Evolutionary conservation across 2,113 vertebrate species (phyloP).

Genomic region (Malurus alboscapulatus): DNA sequence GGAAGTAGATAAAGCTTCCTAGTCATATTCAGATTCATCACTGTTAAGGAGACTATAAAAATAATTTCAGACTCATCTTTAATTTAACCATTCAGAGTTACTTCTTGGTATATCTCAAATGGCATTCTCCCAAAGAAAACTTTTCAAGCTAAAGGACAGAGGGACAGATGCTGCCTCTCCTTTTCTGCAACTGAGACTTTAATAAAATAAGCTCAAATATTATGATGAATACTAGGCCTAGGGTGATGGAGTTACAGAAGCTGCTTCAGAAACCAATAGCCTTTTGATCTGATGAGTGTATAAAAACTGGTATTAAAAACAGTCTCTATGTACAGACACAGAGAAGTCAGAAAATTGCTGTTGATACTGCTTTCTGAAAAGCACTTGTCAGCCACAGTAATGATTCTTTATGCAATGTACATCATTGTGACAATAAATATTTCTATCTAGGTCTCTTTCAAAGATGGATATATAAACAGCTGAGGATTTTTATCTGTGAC

Average conservation of each 20-base stretch:
- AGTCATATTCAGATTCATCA: neutral
- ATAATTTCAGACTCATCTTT: neutral
- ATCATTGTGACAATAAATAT: neutral
- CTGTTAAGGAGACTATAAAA: neutral
- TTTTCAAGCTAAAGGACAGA: neutral
- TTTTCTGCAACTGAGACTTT: neutral
- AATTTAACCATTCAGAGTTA: neutral
- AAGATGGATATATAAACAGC: neutral
- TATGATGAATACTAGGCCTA: neutral
- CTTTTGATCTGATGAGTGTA: neutral
- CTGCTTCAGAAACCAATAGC: neutral
- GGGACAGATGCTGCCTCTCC: neutral
- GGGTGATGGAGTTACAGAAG: neutral
- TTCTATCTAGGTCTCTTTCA: neutral
- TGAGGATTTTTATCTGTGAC: neutral
- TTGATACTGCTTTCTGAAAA: neutral
- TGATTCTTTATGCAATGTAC: neutral
- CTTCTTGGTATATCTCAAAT: neutral
- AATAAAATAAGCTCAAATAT: neutral
- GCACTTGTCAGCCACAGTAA: neutral
- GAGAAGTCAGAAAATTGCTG: neutral
- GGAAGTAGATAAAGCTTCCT: neutral
- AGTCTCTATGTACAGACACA: fast-evolving
- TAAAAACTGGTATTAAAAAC: neutral
- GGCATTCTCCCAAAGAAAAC: neutral